Evolutionary conservation across 2,113 vertebrate species (phyloP).

Genomic region (Caranx ignobilis): DNA sequence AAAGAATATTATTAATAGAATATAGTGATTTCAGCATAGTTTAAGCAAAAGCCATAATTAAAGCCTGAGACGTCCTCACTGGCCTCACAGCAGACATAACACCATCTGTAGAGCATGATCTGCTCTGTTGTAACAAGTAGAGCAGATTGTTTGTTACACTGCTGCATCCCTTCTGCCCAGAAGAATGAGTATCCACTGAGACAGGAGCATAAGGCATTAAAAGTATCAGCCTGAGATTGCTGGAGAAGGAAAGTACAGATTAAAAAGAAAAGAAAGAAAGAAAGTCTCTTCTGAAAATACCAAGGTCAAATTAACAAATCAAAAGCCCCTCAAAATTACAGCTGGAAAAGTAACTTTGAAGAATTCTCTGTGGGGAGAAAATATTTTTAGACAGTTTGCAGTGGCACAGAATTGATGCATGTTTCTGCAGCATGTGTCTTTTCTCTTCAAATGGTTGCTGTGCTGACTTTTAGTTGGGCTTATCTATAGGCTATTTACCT

Average conservation of each 20-base stretch:
- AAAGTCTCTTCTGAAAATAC: neutral
- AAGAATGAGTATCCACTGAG: too few species aligned
- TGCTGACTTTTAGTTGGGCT: neutral
- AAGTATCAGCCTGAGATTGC: neutral
- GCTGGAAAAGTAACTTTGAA: neutral
- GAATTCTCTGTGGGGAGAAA: neutral
- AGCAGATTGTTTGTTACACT: too few species aligned
- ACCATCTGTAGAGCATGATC: neutral
- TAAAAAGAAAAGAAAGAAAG: neutral
- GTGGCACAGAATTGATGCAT: neutral
- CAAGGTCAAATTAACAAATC: neutral
- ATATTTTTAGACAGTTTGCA: neutral
- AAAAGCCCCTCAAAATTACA: neutral
- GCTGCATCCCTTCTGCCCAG: too few species aligned
- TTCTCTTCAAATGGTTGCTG: neutral
- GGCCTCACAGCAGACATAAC: neutral
- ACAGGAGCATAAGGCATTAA: too few species aligned
- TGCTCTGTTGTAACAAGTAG: too few species aligned
- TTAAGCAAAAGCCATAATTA: too few species aligned
- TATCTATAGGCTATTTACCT: neutral
- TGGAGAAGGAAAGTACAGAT: neutral
- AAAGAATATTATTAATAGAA: too few species aligned
- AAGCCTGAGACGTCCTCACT: neutral
- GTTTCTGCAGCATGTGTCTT: neutral
- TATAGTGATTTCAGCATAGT: too few species aligned